Percentiles rank a stretch among this genome's conserved stretches.
Evolutionary conservation across 2,113 vertebrate genomes (phyloP).

Genomic region (Antechinus stuartii): DNA sequence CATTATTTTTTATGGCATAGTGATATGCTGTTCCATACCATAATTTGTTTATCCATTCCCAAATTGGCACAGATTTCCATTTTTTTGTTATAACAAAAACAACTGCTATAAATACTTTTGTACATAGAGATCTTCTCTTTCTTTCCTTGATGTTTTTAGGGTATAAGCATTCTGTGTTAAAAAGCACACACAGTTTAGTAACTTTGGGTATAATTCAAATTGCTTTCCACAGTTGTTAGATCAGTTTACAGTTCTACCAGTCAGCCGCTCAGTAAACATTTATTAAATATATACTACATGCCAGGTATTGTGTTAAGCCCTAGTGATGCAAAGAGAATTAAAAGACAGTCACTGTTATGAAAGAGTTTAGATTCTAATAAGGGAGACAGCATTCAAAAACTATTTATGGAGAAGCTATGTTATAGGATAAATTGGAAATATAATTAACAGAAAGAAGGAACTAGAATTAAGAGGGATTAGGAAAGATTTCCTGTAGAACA

Average conservation of each 20-base stretch:
- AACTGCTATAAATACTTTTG: neutral
- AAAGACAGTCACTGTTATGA: neutral
- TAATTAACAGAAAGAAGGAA: neutral
- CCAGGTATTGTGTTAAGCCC: neutral
- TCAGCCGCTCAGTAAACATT: neutral
- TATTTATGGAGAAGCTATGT: neutral
- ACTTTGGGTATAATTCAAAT: neutral
- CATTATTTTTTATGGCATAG: neutral
- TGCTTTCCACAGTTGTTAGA: neutral
- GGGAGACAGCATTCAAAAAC: neutral
- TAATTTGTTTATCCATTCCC: neutral
- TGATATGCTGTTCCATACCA: neutral
- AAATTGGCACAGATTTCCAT: neutral
- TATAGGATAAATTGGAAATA: neutral
- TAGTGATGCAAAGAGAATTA: neutral
- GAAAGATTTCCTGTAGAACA: neutral
- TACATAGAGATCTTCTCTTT: neutral
- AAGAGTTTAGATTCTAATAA: neutral
- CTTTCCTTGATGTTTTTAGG: neutral
- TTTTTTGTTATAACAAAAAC: neutral
- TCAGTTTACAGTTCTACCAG: neutral
- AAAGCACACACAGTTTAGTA: neutral
- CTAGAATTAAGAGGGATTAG: neutral
- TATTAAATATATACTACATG: neutral
- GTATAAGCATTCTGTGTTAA: neutral